phyloP scores from a whole-genome alignment of 2,888 invertebrate genomes.

The Amblyjoppa proteus region DNA sequence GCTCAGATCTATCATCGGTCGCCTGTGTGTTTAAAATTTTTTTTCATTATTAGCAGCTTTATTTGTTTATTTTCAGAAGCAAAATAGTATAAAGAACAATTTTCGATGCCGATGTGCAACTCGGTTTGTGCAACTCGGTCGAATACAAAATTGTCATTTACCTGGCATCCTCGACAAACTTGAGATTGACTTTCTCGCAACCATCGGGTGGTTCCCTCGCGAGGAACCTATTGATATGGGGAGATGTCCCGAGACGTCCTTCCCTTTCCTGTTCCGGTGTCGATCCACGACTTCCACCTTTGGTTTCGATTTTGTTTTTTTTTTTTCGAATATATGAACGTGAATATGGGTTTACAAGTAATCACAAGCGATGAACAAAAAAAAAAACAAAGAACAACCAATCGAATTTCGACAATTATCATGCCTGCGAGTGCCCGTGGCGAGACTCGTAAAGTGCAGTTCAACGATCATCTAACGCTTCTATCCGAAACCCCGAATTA shows the following conservation, averaged over 20 bases:
- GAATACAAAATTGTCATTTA: slow-evolving; percentile 72
- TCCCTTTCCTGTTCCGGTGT: slow-evolving; percentile 91
- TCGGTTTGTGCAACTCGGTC: not conserved
- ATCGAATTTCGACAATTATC: not conserved
- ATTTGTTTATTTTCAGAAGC: not conserved
- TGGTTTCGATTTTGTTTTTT: slow-evolving; percentile 39
- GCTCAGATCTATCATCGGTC: slow-evolving; percentile 85
- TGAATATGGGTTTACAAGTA: slow-evolving; percentile 16
- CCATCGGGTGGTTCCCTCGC: slow-evolving; percentile 96
- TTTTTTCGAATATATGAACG: slow-evolving; percentile 25
- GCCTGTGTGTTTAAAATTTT: slow-evolving; percentile 76
- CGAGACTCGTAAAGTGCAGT: not conserved
- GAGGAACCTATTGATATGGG: slow-evolving; percentile 93
- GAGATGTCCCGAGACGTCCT: slow-evolving; percentile 91
- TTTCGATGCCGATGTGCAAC: not conserved
- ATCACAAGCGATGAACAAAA: slow-evolving; percentile 32
- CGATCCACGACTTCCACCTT: slow-evolving; percentile 91
- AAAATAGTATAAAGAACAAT: not conserved
- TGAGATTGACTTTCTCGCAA: slow-evolving; percentile 93
- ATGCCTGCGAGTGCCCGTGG: not conserved
- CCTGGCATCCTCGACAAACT: slow-evolving; percentile 88
- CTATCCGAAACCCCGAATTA: slow-evolving; percentile 2
- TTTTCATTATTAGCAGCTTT: slow-evolving; percentile 3
- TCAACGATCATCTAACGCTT: not conserved
- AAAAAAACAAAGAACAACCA: not conserved